phyloP scores from a whole-genome alignment of 2,797 vertebrate genomes.

The Semaprochilodus insignis region DNA sequence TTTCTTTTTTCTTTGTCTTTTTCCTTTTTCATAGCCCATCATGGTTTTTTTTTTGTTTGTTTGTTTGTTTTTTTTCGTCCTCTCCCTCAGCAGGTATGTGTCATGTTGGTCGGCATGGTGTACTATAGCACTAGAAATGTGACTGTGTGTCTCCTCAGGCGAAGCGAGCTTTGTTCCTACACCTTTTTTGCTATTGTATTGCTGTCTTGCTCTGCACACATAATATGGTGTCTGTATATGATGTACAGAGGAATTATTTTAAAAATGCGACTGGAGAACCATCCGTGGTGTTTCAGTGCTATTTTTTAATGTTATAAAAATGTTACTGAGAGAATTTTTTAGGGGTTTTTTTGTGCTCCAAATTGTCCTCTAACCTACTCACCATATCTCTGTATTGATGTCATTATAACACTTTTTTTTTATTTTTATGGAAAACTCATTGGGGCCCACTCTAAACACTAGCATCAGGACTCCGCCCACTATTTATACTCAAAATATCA shows the following conservation, averaged over 20 bases:
- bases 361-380: neutral
- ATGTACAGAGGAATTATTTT: constrained; percentile 65
- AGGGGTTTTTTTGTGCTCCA: neutral
- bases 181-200: constrained; percentile 42
- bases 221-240: constrained; percentile 62
- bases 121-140: constrained; percentile 63
- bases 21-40: constrained; percentile 22
- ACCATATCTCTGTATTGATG: constrained; percentile 23
- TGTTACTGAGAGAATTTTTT: constrained; percentile 5
- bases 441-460: neutral
- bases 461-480: neutral
- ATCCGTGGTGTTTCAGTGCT: constrained; percentile 36
- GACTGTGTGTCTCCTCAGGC: constrained; percentile 59
- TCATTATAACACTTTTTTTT: neutral
- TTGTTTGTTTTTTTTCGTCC: no score
- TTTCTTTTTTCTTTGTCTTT: neutral
- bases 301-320: constrained; percentile 33
- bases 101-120: constrained; percentile 56
- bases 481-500: neutral
- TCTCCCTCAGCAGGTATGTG: constrained; percentile 26
- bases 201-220: constrained; percentile 55
- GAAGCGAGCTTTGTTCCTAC: constrained; percentile 41
- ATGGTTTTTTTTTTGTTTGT: no score
- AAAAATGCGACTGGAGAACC: constrained; percentile 51
- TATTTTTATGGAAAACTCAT: neutral